Evolutionary conservation across 2,888 invertebrate species (phyloP).

Genomic region (Pherbina coryleti): DNA sequence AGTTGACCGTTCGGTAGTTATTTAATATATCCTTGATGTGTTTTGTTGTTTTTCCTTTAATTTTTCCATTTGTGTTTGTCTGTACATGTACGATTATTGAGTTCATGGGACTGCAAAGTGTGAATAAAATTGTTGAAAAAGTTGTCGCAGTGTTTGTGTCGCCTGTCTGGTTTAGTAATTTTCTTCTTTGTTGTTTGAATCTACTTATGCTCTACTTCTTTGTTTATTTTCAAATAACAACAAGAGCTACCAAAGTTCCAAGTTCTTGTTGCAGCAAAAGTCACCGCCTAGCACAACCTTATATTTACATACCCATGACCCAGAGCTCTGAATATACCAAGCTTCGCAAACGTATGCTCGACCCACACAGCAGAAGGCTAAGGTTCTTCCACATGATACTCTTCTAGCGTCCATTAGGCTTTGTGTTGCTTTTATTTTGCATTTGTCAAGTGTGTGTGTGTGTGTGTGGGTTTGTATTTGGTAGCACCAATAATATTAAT

Average conservation of each 20-base stretch:
- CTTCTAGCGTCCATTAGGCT: neutral
- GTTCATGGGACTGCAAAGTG: conserved; percentile 23
- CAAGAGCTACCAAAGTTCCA: neutral
- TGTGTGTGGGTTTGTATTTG: too few species aligned
- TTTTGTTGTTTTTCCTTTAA: conserved; percentile 59
- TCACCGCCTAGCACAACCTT: neutral
- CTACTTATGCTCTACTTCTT: neutral
- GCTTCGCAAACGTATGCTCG: neutral
- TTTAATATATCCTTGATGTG: conserved; percentile 64
- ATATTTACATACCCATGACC: neutral
- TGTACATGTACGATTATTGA: neutral
- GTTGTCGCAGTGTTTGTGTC: conserved; percentile 44
- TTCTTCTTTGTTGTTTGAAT: conserved; percentile 1
- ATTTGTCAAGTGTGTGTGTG: too few species aligned
- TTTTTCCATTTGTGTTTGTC: conserved; percentile 27
- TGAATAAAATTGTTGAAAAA: conserved; percentile 38
- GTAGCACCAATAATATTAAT: too few species aligned
- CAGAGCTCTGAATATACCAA: neutral
- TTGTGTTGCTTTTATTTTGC: neutral
- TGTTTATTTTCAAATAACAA: neutral
- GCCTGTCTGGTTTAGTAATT: conserved; percentile 34
- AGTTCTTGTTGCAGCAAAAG: neutral
- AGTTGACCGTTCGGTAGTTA: conserved; percentile 59
- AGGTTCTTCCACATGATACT: neutral
- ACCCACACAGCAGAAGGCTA: neutral